Evolutionary conservation across 1,140 invertebrate species (phyloP).

Genomic region (Bombyx mandarina): DNA sequence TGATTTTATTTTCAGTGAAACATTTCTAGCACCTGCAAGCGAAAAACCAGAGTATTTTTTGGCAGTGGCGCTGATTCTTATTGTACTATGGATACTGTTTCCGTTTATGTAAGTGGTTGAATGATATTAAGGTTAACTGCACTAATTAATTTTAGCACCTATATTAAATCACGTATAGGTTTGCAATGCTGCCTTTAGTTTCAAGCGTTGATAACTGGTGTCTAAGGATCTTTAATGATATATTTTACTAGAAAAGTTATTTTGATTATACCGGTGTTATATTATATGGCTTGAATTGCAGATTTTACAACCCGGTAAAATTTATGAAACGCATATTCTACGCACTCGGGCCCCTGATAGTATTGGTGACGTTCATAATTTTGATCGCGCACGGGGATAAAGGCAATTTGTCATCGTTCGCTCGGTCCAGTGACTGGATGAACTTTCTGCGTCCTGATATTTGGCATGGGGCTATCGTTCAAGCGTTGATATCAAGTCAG

Average conservation of each 20-base stretch:
- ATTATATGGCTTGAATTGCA: conserved; percentile 24
- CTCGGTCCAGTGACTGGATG: conserved; percentile 20
- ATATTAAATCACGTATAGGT: neutral
- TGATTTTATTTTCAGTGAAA: conserved; percentile 25
- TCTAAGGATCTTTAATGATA: too few species aligned
- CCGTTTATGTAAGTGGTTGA: conserved; percentile 50
- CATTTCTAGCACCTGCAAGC: conserved; percentile 34
- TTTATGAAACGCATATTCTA: conserved; percentile 46
- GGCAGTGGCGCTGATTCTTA: conserved; percentile 34
- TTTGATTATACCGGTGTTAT: neutral
- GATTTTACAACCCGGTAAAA: conserved; percentile 57
- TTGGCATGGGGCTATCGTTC: conserved; percentile 72
- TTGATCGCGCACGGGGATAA: conserved; percentile 19
- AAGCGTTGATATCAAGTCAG: conserved; percentile 73
- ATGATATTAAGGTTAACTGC: neutral
- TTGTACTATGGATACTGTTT: conserved; percentile 43
- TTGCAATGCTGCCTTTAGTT: too few species aligned
- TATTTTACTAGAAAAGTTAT: neutral
- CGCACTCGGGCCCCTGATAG: conserved; percentile 24
- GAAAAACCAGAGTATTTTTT: conserved; percentile 48
- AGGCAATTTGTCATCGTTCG: conserved; percentile 14
- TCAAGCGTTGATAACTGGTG: too few species aligned
- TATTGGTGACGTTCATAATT: conserved; percentile 24
- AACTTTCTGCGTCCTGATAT: conserved; percentile 36
- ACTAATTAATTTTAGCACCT: conserved; percentile 35